Evolutionary conservation across 2,888 invertebrate genomes (phyloP).

Genomic region (Platypus cylindrus): DNA sequence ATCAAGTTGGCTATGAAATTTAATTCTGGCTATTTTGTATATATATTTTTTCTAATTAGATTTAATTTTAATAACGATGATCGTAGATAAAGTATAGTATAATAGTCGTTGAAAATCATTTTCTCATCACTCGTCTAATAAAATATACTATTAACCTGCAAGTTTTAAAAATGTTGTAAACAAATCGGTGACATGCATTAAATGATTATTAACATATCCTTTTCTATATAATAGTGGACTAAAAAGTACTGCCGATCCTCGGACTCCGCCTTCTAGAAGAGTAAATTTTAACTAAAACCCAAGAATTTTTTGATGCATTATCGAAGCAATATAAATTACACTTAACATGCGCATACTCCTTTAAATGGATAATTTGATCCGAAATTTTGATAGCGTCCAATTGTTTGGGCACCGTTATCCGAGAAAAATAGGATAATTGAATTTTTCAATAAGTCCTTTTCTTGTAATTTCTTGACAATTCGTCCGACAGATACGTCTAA

Average conservation of each 20-base stretch:
- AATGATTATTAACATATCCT: constrained; percentile 43
- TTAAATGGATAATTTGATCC: constrained; percentile 71
- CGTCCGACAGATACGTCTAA: constrained; percentile 76
- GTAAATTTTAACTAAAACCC: constrained; percentile 55
- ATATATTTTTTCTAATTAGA: too few relatives aligned
- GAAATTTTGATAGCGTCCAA: constrained; percentile 54
- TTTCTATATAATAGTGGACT: constrained; percentile 45
- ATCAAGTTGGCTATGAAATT: too few relatives aligned
- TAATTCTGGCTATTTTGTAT: too few relatives aligned
- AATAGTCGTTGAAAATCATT: neutral
- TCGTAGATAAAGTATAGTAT: too few relatives aligned
- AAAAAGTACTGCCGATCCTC: constrained; percentile 66
- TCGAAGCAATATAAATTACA: neutral
- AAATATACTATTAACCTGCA: constrained; percentile 21
- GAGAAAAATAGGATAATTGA: constrained; percentile 76
- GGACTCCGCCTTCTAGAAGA: constrained; percentile 74
- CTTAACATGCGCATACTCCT: constrained; percentile 46
- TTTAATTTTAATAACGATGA: too few relatives aligned
- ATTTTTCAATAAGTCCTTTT: constrained; percentile 59
- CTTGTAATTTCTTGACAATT: constrained; percentile 53
- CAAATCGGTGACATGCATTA: constrained; percentile 76
- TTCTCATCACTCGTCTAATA: neutral
- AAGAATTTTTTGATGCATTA: neutral
- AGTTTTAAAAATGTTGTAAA: constrained; percentile 52
- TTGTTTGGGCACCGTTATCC: constrained; percentile 77